Base-by-base conservation (phyloP, 2,888 invertebrate species). In the Caenorhabditis angaria region DNA sequence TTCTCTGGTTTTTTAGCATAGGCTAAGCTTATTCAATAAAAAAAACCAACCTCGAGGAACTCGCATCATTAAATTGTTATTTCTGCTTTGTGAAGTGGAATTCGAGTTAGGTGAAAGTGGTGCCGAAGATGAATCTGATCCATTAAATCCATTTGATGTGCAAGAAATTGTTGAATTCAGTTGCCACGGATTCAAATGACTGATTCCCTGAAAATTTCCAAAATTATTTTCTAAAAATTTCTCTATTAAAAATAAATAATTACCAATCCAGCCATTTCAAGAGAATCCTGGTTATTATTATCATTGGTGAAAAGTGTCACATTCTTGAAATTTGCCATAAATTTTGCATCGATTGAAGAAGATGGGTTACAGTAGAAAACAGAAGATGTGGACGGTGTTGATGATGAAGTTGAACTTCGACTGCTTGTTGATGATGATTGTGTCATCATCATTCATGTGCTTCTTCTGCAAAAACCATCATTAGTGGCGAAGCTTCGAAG, bases 71-170 rank as follows among this genome's bases (percentile, higher is more conserved):
- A 35, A 35, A 24, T 20, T 50, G 22, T 50, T 50, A 22, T 22
- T 8, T 10, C 22, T 50, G 2, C 22, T 22, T 50, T 24, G 24
- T 4, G 22, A 6, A 24, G 24, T 24, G n/a, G 50, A 24, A 22
- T 50, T 50, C 14, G 54, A 54, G 12, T 54, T 54, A 4, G 70
- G 70, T 22, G 70, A 70, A 48, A 70, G 55, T n/a, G 70, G 70
- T n/a, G 70, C 65, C 8, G 70, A 70, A n/a, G 70, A 70, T n/a
- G 65, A 61, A 41, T 65, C 65, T 2, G 70, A 70, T 14, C 70
- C 61, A 5, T 64, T 65, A 61, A 70, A 70, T 4, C 70, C 70
- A 29, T 70, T 70, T 27, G 65, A 58, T 14, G 70, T 65, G 14
- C 54, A 41, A 41, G 41, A 51, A 22, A 65, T 58, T 5, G 65